Base-by-base conservation (phyloP, 2,888 invertebrate species). In the Microplitis deprimator region DNA sequence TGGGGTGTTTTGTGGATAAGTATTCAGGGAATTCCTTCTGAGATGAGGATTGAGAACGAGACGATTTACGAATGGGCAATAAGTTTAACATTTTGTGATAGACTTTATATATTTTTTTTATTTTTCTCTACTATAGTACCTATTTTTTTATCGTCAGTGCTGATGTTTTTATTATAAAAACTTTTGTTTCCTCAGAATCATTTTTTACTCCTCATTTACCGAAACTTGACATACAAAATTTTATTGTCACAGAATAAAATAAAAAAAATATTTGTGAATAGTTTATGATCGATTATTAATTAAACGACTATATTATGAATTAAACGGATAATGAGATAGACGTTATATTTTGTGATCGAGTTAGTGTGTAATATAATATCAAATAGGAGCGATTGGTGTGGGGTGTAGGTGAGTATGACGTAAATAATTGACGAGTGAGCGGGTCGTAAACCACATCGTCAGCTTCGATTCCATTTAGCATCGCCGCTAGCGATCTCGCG, bases 1-100 rank as follows among this genome's bases (percentile, higher is more conserved):
- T 81, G 38, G 77, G 80, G 79, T 79, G 75, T 81, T 81, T 82
- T 81, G 68, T 68, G 75, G 62, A 76, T 80, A 84, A 83, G 85
- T 85, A 86, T 89, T 88, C 87, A 84, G 83, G 82, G 89, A 89
- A 89, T 89, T 85, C 84, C 83, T 50, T 8, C 10, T 50, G 50
- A 62, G 62, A 62, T 62, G 62, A 62, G 20, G 62, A 62, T 62
- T 62, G 62, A 62, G 86, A 77, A 64, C 68, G 75, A 69, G 71
- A 50, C 73, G 68, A 41, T 50, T 67, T 62, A 68, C 65, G 67
- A 29, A 62, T 39, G 65, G 20, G 62, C 20, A 62, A 62, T 62
- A 62, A 62, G 62, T 20, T 62, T 8, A 62, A 62, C 16, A 62
- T 50, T 50, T 50, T 29, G 29, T 29, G 29, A 29, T 29, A 29